phyloP scores from a whole-genome alignment of 1,140 invertebrate species.

The Drosophila lacteicornis region DNA sequence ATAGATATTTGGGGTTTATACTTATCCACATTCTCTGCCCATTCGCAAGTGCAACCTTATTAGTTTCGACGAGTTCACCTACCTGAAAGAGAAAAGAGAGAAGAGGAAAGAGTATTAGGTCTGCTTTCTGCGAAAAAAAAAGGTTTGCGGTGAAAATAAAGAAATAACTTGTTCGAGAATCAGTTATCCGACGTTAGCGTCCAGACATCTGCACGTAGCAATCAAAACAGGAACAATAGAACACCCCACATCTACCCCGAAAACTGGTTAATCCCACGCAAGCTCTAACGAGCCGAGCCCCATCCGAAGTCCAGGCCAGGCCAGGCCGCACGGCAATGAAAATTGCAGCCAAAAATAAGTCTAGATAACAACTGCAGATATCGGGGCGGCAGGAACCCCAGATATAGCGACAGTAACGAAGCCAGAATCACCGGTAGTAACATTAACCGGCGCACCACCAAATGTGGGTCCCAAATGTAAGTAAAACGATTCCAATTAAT shows the following conservation, averaged over 20 bases:
- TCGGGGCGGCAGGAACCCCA: conserved; percentile 30
- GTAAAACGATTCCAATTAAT: conserved; percentile 75
- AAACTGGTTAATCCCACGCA: conserved; percentile 69
- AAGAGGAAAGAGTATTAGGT: conserved; percentile 5
- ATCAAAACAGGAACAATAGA: conserved; percentile 75
- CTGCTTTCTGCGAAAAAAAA: background rate
- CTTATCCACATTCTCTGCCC: conserved; percentile 3
- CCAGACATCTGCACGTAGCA: conserved; percentile 71
- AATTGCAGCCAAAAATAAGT: conserved; percentile 68
- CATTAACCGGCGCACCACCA: conserved; percentile 33
- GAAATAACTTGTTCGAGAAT: background rate
- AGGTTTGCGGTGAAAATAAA: background rate
- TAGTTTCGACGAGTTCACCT: conserved; percentile 3
- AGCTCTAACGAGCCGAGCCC: conserved; percentile 41
- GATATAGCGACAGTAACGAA: conserved; percentile 15
- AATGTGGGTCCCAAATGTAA: conserved; percentile 62
- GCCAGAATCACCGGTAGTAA: conserved; percentile 24
- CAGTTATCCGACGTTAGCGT: conserved; percentile 16
- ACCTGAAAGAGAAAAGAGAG: conserved; percentile 36
- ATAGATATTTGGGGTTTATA: background rate
- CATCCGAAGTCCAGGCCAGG: conserved; percentile 22
- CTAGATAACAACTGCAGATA: conserved; percentile 72
- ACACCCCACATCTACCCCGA: conserved; percentile 6
- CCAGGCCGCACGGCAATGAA: conserved; percentile 45
- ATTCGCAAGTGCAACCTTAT: background rate